Base-by-base conservation (phyloP, 2,888 invertebrate genomes). In the Hirtodrosophila confusa region DNA sequence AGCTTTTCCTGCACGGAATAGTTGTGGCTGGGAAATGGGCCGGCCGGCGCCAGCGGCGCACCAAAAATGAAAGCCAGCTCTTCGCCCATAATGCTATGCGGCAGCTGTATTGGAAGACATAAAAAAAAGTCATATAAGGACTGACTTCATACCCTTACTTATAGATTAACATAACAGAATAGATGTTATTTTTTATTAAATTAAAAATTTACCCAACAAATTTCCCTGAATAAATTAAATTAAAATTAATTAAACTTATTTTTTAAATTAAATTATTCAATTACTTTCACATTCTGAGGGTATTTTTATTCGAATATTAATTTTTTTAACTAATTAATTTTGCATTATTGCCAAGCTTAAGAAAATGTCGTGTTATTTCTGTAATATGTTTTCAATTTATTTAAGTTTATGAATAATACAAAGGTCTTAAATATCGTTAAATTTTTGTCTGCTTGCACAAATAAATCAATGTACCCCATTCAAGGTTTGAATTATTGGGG, bases 21-120 rank as follows among this genome's bases (percentile, higher is more conserved):
- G 84, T 95, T 94, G 48, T 93, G 93, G 41, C 93, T 93, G 67
- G 93, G 94, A 79, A 95, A 95, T 80, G 95, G 95, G 78, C 95
- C 94, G 78, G 93, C 94, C 4, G 94, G 94, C 43, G 94, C 94
- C 41, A 98, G 92, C 6, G 98, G 98, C 12, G 96, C 95, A 17
- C 98, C 98, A 78, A 98, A 95, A 49, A 97, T 93, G 89, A 97
- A 98, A 0, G 97, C 95, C 86, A 98, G 89, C 90, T 98, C 97
- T 90, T 97, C 97, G 0, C 97, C 97, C 80, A 95, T 94, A 17
- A 96, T 95, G 80, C 94, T 96, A 92, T 94, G 95, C 90, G 94
- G 94, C 54, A 95, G 92, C 95, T 95, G 92, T 67, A 57, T 73
- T 49, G 51, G 43, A 60, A 61, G 47, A 24, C 35, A 41, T 27